phyloP scores from a whole-genome alignment of 2,797 vertebrate species.

The Myotis planiceps region DNA sequence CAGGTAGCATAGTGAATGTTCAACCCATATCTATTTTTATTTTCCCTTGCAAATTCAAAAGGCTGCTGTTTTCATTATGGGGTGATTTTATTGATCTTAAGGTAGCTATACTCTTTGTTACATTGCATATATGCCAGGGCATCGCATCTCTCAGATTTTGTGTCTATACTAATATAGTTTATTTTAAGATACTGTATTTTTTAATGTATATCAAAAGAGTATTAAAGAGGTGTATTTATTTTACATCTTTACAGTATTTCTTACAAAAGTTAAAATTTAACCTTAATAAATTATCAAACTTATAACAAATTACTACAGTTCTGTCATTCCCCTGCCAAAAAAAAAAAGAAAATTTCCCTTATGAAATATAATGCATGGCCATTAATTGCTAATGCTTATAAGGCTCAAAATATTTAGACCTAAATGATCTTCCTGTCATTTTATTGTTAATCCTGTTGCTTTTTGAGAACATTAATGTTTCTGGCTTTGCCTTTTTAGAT shows the following conservation, averaged over 20 bases:
- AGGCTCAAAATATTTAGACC: background rate
- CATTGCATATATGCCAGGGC: background rate
- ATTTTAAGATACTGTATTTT: background rate
- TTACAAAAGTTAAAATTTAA: background rate
- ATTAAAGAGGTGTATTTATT: background rate
- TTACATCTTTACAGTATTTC: background rate
- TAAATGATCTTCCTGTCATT: background rate
- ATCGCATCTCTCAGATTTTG: background rate
- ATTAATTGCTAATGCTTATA: background rate
- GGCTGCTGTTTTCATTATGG: background rate
- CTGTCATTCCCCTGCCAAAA: background rate
- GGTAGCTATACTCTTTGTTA: background rate
- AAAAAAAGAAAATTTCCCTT: background rate
- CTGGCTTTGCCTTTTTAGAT: background rate
- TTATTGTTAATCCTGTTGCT: background rate
- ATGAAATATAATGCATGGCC: background rate
- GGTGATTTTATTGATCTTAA: background rate
- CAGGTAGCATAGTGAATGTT: background rate
- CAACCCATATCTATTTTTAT: background rate
- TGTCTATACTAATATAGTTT: background rate
- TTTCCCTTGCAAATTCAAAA: slow-evolving; percentile 22
- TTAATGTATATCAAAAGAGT: background rate
- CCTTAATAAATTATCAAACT: background rate
- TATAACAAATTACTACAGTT: background rate
- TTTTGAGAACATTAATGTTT: background rate